A percentile compares a stretch with the other conserved stretches of the same genome.
Conservation (phyloP, 2,888 invertebrate genomes). For the Poecilus cupreus region DNA sequence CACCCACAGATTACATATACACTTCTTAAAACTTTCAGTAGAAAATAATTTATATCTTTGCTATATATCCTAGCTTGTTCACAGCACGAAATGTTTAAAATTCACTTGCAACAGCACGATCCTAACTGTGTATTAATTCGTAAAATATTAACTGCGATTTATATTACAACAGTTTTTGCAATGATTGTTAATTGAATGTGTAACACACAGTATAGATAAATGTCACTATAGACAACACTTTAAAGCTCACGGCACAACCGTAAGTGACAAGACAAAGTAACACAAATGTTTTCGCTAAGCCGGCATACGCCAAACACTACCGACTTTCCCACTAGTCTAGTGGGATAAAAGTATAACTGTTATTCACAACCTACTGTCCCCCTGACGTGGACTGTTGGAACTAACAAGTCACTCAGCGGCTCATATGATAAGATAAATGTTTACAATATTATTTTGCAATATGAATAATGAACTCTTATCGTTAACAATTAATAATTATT, state of each 20-base stretch:
- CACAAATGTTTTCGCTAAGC: conserved; percentile 37
- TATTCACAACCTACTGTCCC: not conserved
- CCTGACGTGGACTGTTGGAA: not conserved
- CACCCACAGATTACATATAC: conserved; percentile 47
- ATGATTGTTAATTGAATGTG: conserved; percentile 22
- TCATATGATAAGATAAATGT: not conserved
- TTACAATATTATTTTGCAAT: not conserved
- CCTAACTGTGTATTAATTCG: conserved; percentile 19
- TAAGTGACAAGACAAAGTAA: conserved; percentile 29
- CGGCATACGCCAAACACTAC: conserved; percentile 49
- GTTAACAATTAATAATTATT: no score
- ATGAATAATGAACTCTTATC: not conserved
- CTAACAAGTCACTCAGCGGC: not conserved
- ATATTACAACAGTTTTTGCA: conserved; percentile 19
- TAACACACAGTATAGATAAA: conserved; percentile 21
- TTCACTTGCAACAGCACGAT: conserved; percentile 47
- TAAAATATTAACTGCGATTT: conserved; percentile 26
- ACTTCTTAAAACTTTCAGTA: conserved; percentile 45
- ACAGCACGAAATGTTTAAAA: conserved; percentile 51
- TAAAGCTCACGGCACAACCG: conserved; percentile 42
- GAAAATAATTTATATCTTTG: conserved; percentile 45
- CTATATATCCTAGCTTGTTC: conserved; percentile 50
- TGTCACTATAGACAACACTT: conserved; percentile 32
- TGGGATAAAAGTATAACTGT: conserved; percentile 8
- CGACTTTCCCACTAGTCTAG: conserved; percentile 26